phyloP scores from a whole-genome alignment of 2,888 invertebrate genomes.

The Sinopyrophorus schimmeli region DNA sequence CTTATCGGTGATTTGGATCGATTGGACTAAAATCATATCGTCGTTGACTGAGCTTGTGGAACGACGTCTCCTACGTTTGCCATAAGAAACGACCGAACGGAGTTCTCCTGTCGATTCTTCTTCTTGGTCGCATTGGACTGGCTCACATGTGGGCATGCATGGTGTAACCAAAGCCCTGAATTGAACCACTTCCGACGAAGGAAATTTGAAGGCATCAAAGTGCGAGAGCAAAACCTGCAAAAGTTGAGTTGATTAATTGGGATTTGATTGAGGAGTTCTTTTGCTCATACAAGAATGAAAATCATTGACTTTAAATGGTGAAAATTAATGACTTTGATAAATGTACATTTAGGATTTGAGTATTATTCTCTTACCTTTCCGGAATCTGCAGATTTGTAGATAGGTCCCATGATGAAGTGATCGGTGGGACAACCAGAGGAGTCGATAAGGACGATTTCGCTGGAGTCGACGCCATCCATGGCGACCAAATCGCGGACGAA shows the following conservation, averaged over 20 bases:
- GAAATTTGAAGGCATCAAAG: slow-evolving; percentile 96
- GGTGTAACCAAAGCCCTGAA: slow-evolving; percentile 95
- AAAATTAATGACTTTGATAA: slow-evolving; percentile 8
- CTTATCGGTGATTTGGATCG: slow-evolving; percentile 91
- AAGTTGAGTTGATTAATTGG: slow-evolving; percentile 12
- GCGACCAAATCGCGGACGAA: slow-evolving; percentile 93
- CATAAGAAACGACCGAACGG: slow-evolving; percentile 81
- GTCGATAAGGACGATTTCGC: slow-evolving; percentile 90
- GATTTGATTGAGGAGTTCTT: background rate
- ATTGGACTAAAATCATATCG: slow-evolving; percentile 85
- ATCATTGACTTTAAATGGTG: background rate
- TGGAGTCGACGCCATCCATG: slow-evolving; percentile 91
- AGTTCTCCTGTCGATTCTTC: slow-evolving; percentile 82
- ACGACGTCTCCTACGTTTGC: slow-evolving; percentile 75
- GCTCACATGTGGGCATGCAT: slow-evolving; percentile 91
- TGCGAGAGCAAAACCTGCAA: slow-evolving; percentile 80
- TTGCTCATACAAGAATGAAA: background rate
- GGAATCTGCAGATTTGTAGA: slow-evolving; percentile 78
- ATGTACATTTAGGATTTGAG: background rate
- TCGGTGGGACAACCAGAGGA: slow-evolving; percentile 91
- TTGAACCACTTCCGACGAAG: slow-evolving; percentile 91
- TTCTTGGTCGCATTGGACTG: slow-evolving; percentile 85
- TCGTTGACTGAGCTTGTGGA: slow-evolving; percentile 65
- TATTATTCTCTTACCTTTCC: slow-evolving; percentile 68
- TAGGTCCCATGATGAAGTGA: slow-evolving; percentile 91